phyloP scores from a whole-genome alignment of 2,797 vertebrate species.

The Silurus aristotelis region DNA sequence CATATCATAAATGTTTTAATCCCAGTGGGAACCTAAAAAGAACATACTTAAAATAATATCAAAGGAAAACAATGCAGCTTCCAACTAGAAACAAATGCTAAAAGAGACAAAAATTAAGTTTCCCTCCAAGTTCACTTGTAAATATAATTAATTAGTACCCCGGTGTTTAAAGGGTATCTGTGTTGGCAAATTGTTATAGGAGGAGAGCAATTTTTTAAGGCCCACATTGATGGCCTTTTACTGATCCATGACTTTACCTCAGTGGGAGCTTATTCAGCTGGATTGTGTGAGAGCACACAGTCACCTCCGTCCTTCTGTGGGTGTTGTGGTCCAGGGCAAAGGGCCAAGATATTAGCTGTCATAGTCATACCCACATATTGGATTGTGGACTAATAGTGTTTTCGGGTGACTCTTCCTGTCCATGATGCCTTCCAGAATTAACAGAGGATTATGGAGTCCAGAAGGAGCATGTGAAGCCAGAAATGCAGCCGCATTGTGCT shows the following conservation, averaged over 20 bases:
- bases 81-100: constrained; percentile 60
- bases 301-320: constrained; percentile 61
- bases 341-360: constrained; percentile 69
- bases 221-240: constrained; percentile 52
- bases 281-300: constrained; percentile 58
- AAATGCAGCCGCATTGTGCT: constrained; percentile 38
- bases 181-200: constrained; percentile 38
- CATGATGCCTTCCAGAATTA: constrained; percentile 58
- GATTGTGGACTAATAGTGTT: constrained; percentile 74
- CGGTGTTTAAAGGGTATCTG: constrained; percentile 39
- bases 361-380: constrained; percentile 69
- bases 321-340: constrained; percentile 61
- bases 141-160: constrained; percentile 44
- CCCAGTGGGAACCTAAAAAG: constrained; percentile 54
- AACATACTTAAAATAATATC: constrained; percentile 44
- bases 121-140: constrained; percentile 45
- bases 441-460: constrained; percentile 51
- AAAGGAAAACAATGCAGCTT: constrained; percentile 68
- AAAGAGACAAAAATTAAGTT: constrained; percentile 58
- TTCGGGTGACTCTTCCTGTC: constrained; percentile 60
- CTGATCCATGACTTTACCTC: constrained; percentile 54
- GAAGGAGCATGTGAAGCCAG: constrained; percentile 63
- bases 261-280: constrained; percentile 63
- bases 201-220: constrained; percentile 48
- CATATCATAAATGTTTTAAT: constrained; percentile 47